Evolutionary conservation across 2,888 invertebrate genomes (phyloP).

Genomic region (Alcis repandata): DNA sequence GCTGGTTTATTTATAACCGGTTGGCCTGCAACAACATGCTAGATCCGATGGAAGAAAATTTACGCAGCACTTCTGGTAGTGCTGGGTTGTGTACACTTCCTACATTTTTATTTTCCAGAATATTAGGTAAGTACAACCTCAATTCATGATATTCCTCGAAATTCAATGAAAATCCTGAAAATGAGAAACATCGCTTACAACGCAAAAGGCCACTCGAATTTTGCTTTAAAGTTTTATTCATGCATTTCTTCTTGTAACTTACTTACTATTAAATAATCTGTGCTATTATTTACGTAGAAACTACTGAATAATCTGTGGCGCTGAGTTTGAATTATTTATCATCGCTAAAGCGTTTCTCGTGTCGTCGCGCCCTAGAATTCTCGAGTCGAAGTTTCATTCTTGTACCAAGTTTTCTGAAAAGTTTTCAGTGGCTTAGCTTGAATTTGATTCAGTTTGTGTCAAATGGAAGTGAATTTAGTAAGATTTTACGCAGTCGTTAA

Average conservation of each 20-base stretch:
- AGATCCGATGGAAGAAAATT: constrained; percentile 66
- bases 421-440: not conserved
- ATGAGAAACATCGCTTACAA: too few relatives aligned
- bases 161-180: too few relatives aligned
- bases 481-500: not conserved
- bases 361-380: constrained; percentile 32
- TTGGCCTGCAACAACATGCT: constrained; percentile 77
- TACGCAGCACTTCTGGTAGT: constrained; percentile 54
- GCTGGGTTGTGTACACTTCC: constrained; percentile 78
- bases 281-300: not conserved
- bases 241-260: too few relatives aligned
- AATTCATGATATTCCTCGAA: too few relatives aligned
- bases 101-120: constrained; percentile 58
- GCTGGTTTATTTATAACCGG: constrained; percentile 55
- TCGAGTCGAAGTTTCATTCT: constrained; percentile 5
- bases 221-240: too few relatives aligned
- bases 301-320: not conserved
- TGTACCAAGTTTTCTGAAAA: constrained; percentile 6
- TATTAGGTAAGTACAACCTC: too few relatives aligned
- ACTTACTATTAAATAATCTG: not conserved
- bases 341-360: constrained; percentile 46
- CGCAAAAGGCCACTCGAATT: too few relatives aligned
- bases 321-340: constrained; percentile 47
- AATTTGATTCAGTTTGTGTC: too few relatives aligned
- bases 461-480: too few relatives aligned